These are phyloP conservation scores for Protaetia brevitarsis DNA, from an alignment of 1,140 invertebrate species.

Conservation along the genomic window DNA sequence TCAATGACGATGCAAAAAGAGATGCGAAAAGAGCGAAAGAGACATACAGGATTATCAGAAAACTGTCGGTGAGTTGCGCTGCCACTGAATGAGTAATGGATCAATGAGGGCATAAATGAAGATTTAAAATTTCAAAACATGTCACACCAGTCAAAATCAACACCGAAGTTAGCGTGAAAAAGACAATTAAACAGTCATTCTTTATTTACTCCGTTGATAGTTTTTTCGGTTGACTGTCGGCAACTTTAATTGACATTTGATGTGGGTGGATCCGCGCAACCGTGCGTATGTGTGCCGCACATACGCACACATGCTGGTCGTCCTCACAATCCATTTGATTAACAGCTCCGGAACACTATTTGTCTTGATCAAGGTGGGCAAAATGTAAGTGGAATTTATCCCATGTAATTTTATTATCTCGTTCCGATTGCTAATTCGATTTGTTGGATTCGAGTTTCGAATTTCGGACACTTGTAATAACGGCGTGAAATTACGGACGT, in stretches of 20 bases:
- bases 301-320: neutral
- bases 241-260: neutral
- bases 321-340: neutral
- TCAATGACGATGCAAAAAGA: too few species aligned
- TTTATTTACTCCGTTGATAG: neutral
- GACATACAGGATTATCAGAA: too few species aligned
- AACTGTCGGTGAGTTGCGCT: too few species aligned
- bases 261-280: neutral
- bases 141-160: too few species aligned
- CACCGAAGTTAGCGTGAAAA: too few species aligned
- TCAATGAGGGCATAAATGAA: too few species aligned
- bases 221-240: neutral
- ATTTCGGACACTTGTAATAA: neutral
- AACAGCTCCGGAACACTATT: slow-evolving; percentile 10
- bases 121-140: too few species aligned
- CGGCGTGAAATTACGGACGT: neutral
- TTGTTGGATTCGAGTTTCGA: neutral
- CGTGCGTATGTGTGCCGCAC: neutral
- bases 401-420: slow-evolving; percentile 14
- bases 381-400: slow-evolving; percentile 6
- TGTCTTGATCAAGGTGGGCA: neutral
- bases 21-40: too few species aligned
- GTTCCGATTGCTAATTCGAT: slow-evolving; percentile 11
- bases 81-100: too few species aligned
- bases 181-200: too few species aligned